A percentile compares a stretch with the other conserved stretches of the same genome.
Conservation (phyloP, 2,113 vertebrate genomes). For the Bubo scandiacus region DNA sequence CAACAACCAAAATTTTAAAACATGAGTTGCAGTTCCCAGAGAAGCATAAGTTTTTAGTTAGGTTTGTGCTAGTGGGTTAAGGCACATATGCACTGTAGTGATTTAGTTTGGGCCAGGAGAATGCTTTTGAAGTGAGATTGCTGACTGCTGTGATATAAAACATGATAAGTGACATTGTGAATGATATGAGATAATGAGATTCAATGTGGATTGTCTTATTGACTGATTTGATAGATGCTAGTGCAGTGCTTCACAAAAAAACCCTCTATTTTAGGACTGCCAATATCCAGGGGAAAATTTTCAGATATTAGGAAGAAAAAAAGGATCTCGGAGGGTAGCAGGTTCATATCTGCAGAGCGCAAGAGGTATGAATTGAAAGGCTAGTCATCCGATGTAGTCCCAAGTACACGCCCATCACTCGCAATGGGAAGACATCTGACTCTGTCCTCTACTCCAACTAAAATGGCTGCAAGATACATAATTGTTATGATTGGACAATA, state of each 20-base stretch:
- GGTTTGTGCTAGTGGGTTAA: neutral
- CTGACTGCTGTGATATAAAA: neutral
- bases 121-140: neutral
- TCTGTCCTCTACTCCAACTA: neutral
- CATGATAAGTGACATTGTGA: neutral
- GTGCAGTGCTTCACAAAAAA: neutral
- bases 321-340: fast-evolving
- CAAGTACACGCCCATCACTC: neutral
- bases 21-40: neutral
- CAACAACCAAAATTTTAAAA: neutral
- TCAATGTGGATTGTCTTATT: neutral
- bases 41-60: neutral
- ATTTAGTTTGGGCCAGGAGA: neutral
- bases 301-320: neutral
- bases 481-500: neutral
- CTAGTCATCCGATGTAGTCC: neutral
- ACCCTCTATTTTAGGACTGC: neutral
- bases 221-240: neutral
- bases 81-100: fast-evolving
- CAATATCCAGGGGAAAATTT: neutral
- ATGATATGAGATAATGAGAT: neutral
- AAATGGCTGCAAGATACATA: neutral
- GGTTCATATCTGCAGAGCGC: neutral
- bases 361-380: neutral
- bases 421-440: fast-evolving